These are phyloP conservation scores for Pachymerium ferrugineum DNA, from an alignment of 2,888 invertebrate genomes.

Conservation along the genomic window DNA sequence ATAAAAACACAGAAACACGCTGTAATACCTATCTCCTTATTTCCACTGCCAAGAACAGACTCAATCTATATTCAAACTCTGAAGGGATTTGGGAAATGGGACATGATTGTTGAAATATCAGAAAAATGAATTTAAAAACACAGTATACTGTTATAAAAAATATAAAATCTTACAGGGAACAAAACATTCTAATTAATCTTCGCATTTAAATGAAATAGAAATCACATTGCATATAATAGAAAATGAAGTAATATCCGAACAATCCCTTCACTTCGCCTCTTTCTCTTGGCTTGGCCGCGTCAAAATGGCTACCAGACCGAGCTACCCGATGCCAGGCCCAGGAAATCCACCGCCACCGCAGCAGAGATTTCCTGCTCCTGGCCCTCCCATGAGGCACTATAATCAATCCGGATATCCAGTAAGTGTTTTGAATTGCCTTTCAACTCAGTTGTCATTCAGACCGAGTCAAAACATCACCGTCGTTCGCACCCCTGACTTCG, in stretches of 20 bases:
- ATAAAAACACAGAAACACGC: too few species aligned
- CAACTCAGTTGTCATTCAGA: conserved; percentile 30
- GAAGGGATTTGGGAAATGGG: background rate
- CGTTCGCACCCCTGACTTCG: background rate
- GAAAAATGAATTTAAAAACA: too few species aligned
- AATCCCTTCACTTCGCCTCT: conserved; percentile 11
- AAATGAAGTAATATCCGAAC: too few species aligned
- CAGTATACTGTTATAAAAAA: too few species aligned
- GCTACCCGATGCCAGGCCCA: conserved; percentile 34
- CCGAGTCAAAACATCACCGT: background rate
- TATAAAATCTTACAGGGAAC: too few species aligned
- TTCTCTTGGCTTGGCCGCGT: conserved; percentile 23
- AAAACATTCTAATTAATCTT: too few species aligned
- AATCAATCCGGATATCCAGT: conserved; percentile 34
- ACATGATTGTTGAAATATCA: too few species aligned
- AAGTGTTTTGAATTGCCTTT: conserved; percentile 33
- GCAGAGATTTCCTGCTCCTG: conserved; percentile 36
- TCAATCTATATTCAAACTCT: background rate
- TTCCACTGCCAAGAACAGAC: too few species aligned
- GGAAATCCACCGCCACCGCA: conserved; percentile 35
- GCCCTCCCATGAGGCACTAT: conserved; percentile 34
- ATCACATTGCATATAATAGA: too few species aligned
- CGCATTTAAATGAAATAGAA: too few species aligned
- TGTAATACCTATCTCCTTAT: too few species aligned
- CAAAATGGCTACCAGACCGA: conserved; percentile 34